phyloP scores from a whole-genome alignment of 2,113 vertebrate species.

The Rhabdomys dilectus region DNA sequence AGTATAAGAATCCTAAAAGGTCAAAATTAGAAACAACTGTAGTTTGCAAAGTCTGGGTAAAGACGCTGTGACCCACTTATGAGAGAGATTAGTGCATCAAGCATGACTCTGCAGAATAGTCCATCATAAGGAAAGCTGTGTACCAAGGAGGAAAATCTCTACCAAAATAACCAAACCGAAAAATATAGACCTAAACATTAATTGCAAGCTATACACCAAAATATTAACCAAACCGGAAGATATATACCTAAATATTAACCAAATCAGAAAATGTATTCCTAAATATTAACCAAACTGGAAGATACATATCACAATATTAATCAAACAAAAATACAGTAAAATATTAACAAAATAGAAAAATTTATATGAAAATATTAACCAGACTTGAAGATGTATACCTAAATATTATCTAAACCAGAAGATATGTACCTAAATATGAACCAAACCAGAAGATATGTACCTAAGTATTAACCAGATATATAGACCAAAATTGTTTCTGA shows the following conservation, averaged over 20 bases:
- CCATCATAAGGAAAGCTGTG: neutral
- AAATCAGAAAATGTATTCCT: neutral
- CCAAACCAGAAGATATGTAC: neutral
- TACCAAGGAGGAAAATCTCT: neutral
- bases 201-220: neutral
- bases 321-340: too few relatives aligned
- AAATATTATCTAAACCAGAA: neutral
- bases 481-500: neutral
- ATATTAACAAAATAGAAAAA: too few relatives aligned
- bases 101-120: neutral
- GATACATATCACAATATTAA: neutral
- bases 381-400: neutral
- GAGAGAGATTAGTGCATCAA: neutral
- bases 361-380: neutral
- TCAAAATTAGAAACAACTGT: conserved; percentile 1
- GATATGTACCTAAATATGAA: neutral
- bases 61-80: neutral
- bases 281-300: neutral
- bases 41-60: neutral
- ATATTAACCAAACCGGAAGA: neutral
- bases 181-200: neutral
- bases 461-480: neutral
- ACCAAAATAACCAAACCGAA: neutral
- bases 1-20: conserved; percentile 18
- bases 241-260: neutral